These are phyloP conservation scores for Saguinus midas DNA, from an alignment of 2,113 vertebrate species.

Conservation along the genomic window DNA sequence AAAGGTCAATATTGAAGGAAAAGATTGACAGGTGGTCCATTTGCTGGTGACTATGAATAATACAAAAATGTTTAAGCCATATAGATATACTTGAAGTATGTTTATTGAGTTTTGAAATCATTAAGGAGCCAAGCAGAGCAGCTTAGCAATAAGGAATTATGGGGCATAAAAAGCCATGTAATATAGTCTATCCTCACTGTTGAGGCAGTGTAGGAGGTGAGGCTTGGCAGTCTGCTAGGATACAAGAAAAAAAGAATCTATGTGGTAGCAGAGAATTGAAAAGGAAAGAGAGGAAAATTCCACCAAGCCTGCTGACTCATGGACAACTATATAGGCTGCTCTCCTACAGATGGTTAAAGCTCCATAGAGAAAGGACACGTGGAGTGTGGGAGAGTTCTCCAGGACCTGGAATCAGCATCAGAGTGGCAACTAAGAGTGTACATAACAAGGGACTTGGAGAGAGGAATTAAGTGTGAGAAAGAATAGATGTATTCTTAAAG, in stretches of 20 bases:
- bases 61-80: neutral
- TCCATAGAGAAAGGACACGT: neutral
- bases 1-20: neutral
- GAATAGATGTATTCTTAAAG: neutral
- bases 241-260: neutral
- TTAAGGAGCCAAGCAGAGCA: neutral
- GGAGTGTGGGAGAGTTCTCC: neutral
- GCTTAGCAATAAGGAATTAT: neutral
- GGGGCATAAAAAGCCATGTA: neutral
- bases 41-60: neutral
- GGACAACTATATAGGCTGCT: neutral
- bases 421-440: neutral
- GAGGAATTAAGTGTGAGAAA: neutral
- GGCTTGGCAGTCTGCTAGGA: neutral
- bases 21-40: neutral
- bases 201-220: neutral
- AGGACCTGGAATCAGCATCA: neutral
- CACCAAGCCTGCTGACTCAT: neutral
- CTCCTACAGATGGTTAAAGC: neutral
- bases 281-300: neutral
- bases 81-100: neutral
- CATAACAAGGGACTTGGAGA: neutral
- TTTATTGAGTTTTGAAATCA: neutral
- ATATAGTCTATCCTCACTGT: neutral
- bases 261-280: neutral